These are phyloP conservation scores for Achlya flavicornis DNA, from an alignment of 2,888 invertebrate genomes.

Conservation along the genomic window DNA sequence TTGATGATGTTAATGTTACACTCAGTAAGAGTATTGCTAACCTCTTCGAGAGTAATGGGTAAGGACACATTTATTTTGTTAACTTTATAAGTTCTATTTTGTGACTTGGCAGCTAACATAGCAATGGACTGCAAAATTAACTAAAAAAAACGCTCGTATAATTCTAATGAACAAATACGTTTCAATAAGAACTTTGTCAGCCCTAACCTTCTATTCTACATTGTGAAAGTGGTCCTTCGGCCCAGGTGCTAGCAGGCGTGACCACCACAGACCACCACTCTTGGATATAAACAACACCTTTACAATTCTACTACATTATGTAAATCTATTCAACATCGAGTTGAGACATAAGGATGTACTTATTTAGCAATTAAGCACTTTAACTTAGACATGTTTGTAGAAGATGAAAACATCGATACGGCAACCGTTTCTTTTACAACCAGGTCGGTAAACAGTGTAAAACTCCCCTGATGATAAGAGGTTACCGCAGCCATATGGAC, in stretches of 20 bases:
- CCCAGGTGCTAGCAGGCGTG: constrained; percentile 40
- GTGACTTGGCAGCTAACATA: too few species aligned
- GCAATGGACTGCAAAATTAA: too few species aligned
- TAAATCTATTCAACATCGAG: not conserved
- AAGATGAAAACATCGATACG: not conserved
- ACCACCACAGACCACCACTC: constrained; percentile 28
- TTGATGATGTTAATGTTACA: too few species aligned
- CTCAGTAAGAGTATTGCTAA: too few species aligned
- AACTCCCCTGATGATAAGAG: too few species aligned
- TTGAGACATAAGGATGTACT: constrained; percentile 7
- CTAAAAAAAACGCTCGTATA: too few species aligned
- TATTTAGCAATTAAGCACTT: not conserved
- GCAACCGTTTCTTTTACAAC: not conserved
- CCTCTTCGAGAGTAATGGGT: too few species aligned
- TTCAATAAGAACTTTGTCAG: not conserved
- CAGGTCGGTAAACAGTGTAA: not conserved
- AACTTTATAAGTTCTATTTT: too few species aligned
- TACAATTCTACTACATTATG: not conserved
- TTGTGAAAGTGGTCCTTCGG: constrained; percentile 49
- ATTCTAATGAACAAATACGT: too few species aligned
- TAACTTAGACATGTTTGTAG: not conserved
- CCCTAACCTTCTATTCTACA: constrained; percentile 12
- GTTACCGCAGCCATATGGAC: too few species aligned
- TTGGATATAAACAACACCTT: constrained; percentile 49
- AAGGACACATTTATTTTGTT: too few species aligned